Conservation (phyloP, 2,113 vertebrate genomes). For the Emydocephalus ijimae region DNA sequence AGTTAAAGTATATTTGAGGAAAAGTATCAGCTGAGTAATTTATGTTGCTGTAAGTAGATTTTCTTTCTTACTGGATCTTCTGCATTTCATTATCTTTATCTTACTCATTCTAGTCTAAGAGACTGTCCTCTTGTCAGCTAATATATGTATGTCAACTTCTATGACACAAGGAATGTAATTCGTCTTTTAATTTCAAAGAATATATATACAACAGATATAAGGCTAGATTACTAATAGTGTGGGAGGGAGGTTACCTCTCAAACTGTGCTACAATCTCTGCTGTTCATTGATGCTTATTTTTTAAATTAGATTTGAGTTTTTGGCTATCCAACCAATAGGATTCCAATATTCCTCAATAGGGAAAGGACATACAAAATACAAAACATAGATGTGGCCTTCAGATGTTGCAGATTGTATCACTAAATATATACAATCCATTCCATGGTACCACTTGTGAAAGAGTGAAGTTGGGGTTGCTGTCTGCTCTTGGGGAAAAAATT, state of each 20-base stretch:
- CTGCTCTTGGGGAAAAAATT: too few relatives aligned
- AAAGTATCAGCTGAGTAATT: constrained; percentile 53
- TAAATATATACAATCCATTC: background rate
- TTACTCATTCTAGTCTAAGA: constrained; percentile 15
- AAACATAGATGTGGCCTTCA: background rate
- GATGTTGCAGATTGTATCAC: background rate
- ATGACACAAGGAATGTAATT: background rate
- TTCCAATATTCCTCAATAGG: background rate
- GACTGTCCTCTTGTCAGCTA: constrained; percentile 25
- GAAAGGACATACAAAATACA: background rate
- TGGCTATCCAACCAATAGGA: background rate
- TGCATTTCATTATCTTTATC: constrained; percentile 51
- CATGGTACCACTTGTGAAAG: background rate
- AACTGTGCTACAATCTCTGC: background rate
- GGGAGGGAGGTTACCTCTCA: background rate
- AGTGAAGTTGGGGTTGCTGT: too few relatives aligned
- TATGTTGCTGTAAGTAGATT: background rate
- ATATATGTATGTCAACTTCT: constrained; percentile 13
- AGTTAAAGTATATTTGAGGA: constrained; percentile 56
- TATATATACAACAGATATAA: too few relatives aligned
- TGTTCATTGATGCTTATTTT: background rate
- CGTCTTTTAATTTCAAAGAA: constrained; percentile 26
- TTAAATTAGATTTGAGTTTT: background rate
- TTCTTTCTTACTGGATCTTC: constrained; percentile 13
- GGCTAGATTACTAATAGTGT: background rate